Percentiles rank a stretch among this genome's conserved stretches.
Evolutionary conservation across 2,888 invertebrate species (phyloP).

Genomic region (Amblyjoppa proteus): DNA sequence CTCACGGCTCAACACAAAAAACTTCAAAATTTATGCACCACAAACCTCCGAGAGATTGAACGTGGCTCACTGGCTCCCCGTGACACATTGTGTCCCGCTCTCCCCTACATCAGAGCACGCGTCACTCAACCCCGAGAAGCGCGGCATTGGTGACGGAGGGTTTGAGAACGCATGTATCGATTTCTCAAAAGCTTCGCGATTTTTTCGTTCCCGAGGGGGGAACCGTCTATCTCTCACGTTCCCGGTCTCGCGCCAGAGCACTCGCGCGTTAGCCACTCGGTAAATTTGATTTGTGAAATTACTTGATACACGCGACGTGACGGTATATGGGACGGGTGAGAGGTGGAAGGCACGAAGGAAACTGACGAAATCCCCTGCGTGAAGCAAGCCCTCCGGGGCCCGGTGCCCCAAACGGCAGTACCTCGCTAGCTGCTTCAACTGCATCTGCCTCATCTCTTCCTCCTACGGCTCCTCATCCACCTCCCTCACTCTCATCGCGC

Average conservation of each 20-base stretch:
- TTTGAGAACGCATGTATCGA: constrained; percentile 47
- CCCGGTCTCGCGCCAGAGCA: constrained; percentile 27
- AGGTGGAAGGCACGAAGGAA: constrained; percentile 1
- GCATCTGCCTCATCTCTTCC: not conserved
- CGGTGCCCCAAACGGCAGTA: constrained; percentile 38
- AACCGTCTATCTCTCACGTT: constrained; percentile 20
- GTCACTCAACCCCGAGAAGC: not conserved
- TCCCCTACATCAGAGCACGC: not conserved
- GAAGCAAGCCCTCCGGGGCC: constrained; percentile 44
- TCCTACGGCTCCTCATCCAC: not conserved
- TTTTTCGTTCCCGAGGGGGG: constrained; percentile 57
- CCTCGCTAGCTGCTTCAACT: constrained; percentile 30
- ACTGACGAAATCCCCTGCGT: constrained; percentile 52
- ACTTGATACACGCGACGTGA: constrained; percentile 57
- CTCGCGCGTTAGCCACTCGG: constrained; percentile 61
- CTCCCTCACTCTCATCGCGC: constrained; percentile 5
- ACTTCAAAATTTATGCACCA: no score
- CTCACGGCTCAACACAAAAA: no score
- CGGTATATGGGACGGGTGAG: constrained; percentile 22
- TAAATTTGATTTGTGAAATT: constrained; percentile 66
- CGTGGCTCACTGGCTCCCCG: no score
- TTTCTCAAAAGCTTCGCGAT: constrained; percentile 64
- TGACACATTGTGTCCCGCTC: no score
- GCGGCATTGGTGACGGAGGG: not conserved
- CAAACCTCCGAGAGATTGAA: no score